Evolutionary conservation across 2,888 invertebrate species (phyloP).

Genomic region (Erebia ligea): DNA sequence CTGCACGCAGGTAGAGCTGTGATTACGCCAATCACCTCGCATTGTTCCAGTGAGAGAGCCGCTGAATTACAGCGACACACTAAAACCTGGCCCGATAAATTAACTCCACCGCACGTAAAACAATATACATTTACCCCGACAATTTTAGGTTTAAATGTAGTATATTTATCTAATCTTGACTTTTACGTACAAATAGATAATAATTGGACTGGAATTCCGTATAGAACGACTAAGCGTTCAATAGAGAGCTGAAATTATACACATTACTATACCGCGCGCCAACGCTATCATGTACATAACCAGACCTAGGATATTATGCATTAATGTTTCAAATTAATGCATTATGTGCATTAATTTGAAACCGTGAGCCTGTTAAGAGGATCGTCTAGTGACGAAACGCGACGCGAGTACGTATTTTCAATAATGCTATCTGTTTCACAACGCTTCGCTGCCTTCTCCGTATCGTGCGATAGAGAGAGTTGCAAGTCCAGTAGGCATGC

Average conservation of each 20-base stretch:
- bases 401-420: no score
- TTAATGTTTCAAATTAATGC: no score
- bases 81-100: constrained; percentile 36
- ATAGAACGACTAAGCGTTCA: not conserved
- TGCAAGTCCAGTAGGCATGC: no score
- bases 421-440: no score
- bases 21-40: constrained; percentile 42
- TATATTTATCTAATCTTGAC: not conserved
- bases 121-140: constrained; percentile 19
- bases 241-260: not conserved
- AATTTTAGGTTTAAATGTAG: constrained; percentile 17
- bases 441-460: no score
- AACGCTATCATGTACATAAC: not conserved
- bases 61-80: constrained; percentile 40
- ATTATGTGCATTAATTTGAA: not conserved
- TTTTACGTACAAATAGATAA: not conserved
- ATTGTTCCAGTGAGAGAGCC: constrained; percentile 40
- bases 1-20: constrained; percentile 37
- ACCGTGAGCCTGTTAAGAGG: no score
- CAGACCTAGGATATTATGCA: not conserved
- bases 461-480: no score
- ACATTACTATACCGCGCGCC: not conserved
- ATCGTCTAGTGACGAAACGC: no score
- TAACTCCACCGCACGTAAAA: constrained; percentile 32
- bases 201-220: not conserved